A percentile compares a stretch with the other conserved stretches of the same genome.
phyloP scores from a whole-genome alignment of 2,113 vertebrate genomes.

The Podilymbus podiceps region DNA sequence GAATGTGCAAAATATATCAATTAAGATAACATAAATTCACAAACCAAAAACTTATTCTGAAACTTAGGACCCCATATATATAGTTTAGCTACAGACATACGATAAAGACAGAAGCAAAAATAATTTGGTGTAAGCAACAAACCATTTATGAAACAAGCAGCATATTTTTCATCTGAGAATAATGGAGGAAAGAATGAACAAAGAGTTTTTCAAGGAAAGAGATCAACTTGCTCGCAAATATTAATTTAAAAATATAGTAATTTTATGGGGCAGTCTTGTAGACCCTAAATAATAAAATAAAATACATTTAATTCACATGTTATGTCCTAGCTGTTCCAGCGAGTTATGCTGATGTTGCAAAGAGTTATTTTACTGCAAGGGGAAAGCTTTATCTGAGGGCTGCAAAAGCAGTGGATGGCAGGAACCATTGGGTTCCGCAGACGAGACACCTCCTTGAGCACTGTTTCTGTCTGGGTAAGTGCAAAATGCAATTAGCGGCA shows the following conservation, averaged over 20 bases:
- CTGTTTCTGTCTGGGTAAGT: neutral
- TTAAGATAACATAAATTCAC: neutral
- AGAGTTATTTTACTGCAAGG: neutral
- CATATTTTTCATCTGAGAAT: neutral
- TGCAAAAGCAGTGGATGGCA: rapidly evolving
- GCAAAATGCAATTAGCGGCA: neutral
- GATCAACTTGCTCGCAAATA: neutral
- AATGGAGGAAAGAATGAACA: neutral
- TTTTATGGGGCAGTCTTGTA: neutral
- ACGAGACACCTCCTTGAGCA: neutral
- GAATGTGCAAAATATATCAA: neutral
- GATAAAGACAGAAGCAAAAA: neutral
- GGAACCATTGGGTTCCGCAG: neutral
- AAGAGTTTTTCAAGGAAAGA: neutral
- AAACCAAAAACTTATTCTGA: neutral
- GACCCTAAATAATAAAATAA: neutral
- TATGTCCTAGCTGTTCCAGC: neutral
- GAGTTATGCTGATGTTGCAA: neutral
- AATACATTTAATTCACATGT: neutral
- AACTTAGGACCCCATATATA: neutral
- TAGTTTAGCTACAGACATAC: neutral
- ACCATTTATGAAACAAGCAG: neutral
- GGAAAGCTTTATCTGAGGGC: neutral
- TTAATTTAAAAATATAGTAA: neutral
- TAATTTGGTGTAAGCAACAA: neutral